Evolutionary conservation across 1,140 invertebrate genomes (phyloP).

Genomic region (Drosophila grimshawi): DNA sequence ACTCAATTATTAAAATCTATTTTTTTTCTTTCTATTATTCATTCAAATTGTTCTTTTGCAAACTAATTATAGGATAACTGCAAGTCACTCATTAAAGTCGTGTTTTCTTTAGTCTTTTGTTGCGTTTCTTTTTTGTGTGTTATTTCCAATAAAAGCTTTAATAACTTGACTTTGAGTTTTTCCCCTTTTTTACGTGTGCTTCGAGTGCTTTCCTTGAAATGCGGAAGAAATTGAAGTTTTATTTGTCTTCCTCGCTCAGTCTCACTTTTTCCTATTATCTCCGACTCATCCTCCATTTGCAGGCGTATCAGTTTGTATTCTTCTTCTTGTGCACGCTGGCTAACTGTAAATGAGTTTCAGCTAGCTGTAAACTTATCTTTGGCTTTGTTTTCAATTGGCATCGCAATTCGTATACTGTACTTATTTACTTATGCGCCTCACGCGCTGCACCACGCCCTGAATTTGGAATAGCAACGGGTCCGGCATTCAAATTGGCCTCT

Average conservation of each 20-base stretch:
- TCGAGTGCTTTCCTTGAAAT: constrained; percentile 40
- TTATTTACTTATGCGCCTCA: constrained; percentile 63
- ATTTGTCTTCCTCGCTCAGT: constrained; percentile 13
- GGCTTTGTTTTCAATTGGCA: constrained; percentile 71
- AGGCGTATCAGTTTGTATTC: constrained; percentile 7
- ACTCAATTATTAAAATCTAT: too few relatives aligned
- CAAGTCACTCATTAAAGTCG: neutral
- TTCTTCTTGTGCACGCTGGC: constrained; percentile 4
- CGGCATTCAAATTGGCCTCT: constrained; percentile 48
- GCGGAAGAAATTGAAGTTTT: constrained; percentile 61
- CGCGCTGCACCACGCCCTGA: constrained; percentile 47
- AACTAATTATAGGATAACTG: neutral
- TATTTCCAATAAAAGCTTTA: constrained; percentile 40
- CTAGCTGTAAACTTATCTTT: constrained; percentile 61
- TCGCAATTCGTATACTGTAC: constrained; percentile 41
- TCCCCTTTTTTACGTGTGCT: constrained; percentile 40
- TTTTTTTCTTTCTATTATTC: too few relatives aligned
- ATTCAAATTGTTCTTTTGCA: neutral
- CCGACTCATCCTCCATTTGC: neutral
- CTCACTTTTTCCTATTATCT: neutral
- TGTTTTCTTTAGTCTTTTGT: constrained; percentile 2
- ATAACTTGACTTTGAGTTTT: constrained; percentile 44
- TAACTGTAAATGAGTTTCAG: constrained; percentile 69
- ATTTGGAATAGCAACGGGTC: neutral
- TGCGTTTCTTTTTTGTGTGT: constrained; percentile 32